Evolutionary conservation across 2,888 invertebrate genomes (phyloP), one percentile per base, ranked within the genome.

Genomic region (Apotomis betuletana): DNA sequence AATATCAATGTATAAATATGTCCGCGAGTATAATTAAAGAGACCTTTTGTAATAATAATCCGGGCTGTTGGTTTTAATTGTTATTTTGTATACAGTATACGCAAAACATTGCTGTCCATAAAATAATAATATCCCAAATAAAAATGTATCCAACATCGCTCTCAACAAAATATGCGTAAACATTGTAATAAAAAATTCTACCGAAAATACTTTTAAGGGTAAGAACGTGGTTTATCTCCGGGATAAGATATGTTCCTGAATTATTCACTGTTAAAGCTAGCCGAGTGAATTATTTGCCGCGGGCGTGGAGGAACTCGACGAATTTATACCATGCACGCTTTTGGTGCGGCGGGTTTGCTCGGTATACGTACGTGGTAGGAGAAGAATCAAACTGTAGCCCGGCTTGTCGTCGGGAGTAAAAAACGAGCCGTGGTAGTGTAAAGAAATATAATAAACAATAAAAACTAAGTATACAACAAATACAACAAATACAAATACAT

Each of bases 251-350:
- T 72, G 67, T 62, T 68, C 72, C 44, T 67, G 72, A 68, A 72
- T 72, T 72, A 72, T 72, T 72, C 72, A 72, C 72, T 72, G 72
- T 72, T 72, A 58, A 62, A 71, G 62, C 67, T 67, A 67, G 72
- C 58, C 46, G 54, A 63, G 72, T 72, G 72, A 72, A 72, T 72
- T 72, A 72, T 72, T 71, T 71, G 65, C 67, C 67, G 46, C 67
- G 57, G 13, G 60, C 65, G 67, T 44, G 63, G 63, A 70, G 67
- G 61, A 71, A 67, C 55, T 71, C 67, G 65, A 61, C 55, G 60
- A 71, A 71, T 71, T 70, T 71, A 71, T 67, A 62, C 51, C 69
- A 55, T 57, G 51, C 27, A 61, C 57, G 60, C 27, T 55, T 65
- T 57, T 51, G 55, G 49, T 61, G 38, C 38, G 41, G 49, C 49